phyloP scores from a whole-genome alignment of 2,113 vertebrate genomes.

The Strix uralensis region DNA sequence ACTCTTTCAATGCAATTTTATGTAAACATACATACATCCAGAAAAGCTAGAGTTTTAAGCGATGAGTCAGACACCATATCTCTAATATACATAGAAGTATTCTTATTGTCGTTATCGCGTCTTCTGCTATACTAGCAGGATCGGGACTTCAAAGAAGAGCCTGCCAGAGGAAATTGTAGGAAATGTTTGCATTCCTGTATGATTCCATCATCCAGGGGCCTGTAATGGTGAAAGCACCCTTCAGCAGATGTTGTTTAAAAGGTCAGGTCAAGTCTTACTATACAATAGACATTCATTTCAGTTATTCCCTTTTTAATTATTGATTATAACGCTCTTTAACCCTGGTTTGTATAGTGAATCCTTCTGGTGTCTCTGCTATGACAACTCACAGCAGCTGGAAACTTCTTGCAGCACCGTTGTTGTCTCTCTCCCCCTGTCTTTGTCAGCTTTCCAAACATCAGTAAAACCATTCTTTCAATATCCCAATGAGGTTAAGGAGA shows the following conservation, averaged over 20 bases:
- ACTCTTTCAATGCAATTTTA: neutral
- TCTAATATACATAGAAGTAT: neutral
- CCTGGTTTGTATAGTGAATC: neutral
- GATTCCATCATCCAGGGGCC: constrained; percentile 36
- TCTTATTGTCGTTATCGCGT: neutral
- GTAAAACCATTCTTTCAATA: neutral
- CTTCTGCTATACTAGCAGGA: neutral
- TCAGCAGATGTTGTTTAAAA: constrained; percentile 32
- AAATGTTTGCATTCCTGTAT: constrained; percentile 57
- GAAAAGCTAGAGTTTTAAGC: neutral
- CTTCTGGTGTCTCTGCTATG: neutral
- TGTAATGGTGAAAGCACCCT: constrained; percentile 14
- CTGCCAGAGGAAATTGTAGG: constrained; percentile 40
- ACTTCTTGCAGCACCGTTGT: neutral
- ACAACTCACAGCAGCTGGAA: neutral
- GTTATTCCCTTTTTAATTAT: neutral
- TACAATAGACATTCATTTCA: neutral
- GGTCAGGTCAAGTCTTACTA: constrained; percentile 18
- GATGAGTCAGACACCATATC: neutral
- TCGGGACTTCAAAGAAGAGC: constrained; percentile 48
- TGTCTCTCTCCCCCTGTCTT: neutral
- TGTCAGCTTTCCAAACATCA: neutral
- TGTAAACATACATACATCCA: neutral
- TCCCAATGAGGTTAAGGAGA: neutral
- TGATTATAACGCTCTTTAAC: neutral